phyloP scores from a whole-genome alignment of 2,113 vertebrate genomes.

The Canis aureus region DNA sequence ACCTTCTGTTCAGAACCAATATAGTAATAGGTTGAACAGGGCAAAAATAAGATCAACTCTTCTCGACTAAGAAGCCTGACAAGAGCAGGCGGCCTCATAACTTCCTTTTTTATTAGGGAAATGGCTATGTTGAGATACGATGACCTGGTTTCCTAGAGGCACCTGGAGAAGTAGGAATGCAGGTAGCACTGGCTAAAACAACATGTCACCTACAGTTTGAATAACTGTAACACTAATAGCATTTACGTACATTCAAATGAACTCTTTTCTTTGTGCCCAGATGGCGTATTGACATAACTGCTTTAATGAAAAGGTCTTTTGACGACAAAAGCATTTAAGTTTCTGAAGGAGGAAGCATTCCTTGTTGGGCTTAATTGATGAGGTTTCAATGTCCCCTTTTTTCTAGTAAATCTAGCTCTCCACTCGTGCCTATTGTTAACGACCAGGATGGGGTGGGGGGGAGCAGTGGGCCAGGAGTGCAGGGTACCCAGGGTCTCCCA shows the following conservation, averaged over 20 bases:
- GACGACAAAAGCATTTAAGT: not conserved
- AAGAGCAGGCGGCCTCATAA: not conserved
- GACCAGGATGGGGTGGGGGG: not conserved
- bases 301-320: not conserved
- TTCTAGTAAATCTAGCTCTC: not conserved
- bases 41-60: not conserved
- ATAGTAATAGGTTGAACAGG: not conserved
- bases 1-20: not conserved
- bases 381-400: not conserved
- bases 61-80: not conserved
- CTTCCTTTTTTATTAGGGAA: not conserved
- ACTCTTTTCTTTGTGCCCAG: slow-evolving; percentile 9
- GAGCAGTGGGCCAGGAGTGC: accelerated
- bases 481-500: not conserved
- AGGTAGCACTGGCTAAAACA: not conserved
- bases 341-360: not conserved
- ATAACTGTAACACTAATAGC: too few relatives aligned
- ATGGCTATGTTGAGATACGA: not conserved
- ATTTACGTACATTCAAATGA: not conserved
- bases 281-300: not conserved
- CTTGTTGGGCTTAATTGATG: not conserved
- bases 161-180: not conserved
- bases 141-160: not conserved
- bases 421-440: not conserved
- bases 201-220: not conserved